These are phyloP conservation scores for Aleiodes alternator DNA, from an alignment of 2,888 invertebrate genomes.

Conservation along the genomic window DNA sequence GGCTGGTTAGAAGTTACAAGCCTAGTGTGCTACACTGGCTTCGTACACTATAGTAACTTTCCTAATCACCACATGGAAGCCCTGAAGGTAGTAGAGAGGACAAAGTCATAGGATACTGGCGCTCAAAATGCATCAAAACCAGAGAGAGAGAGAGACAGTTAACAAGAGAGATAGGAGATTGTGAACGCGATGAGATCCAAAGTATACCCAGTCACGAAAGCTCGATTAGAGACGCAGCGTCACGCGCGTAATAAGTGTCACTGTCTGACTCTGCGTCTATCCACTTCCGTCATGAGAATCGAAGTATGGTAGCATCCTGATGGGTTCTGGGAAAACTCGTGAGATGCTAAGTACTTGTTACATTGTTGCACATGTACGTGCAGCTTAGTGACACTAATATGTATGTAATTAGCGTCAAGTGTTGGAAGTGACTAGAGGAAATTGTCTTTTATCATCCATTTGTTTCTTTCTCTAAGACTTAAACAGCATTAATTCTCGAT, in stretches of 20 bases:
- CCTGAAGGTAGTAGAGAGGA: constrained; percentile 29
- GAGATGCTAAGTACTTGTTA: no score
- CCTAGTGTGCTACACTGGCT: constrained; percentile 22
- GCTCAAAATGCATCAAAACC: constrained; percentile 30
- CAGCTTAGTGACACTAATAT: no score
- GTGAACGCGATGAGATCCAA: constrained; percentile 33
- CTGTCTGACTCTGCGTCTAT: constrained; percentile 52
- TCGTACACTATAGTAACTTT: constrained; percentile 36
- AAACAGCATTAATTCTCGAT: no score
- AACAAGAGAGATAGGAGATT: constrained; percentile 4
- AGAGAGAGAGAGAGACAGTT: background rate
- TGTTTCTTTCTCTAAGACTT: no score
- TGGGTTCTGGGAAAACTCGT: constrained; percentile 2
- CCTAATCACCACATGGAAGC: constrained; percentile 36
- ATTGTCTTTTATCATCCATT: no score
- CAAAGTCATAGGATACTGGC: constrained; percentile 19
- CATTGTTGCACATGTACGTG: no score
- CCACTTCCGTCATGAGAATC: constrained; percentile 49
- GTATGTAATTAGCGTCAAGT: constrained; percentile 10
- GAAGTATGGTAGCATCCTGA: constrained; percentile 33
- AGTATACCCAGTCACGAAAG: constrained; percentile 65
- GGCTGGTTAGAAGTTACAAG: constrained; percentile 11
- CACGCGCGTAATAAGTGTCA: constrained; percentile 63
- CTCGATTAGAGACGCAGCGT: constrained; percentile 68
- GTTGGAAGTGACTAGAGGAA: background rate